These are phyloP conservation scores for Peromyscus maniculatus DNA, from an alignment of 2,113 vertebrate genomes.

Conservation along the genomic window DNA sequence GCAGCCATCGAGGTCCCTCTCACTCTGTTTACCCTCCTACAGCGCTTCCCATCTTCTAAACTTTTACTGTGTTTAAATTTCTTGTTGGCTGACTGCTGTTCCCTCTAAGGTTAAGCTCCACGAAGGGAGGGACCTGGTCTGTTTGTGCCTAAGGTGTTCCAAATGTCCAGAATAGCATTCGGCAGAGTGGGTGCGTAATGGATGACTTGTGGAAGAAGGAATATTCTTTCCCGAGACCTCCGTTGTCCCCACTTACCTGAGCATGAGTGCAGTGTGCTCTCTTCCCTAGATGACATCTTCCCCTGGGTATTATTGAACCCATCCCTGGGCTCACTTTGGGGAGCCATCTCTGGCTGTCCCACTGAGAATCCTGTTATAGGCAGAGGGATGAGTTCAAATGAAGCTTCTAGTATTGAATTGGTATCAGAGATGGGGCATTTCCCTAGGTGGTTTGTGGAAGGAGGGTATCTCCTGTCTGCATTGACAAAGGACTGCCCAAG, in stretches of 20 bases:
- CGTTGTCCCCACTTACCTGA: constrained; percentile 50
- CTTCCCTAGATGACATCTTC: constrained; percentile 55
- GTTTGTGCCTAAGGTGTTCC: background rate
- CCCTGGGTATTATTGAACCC: constrained; percentile 43
- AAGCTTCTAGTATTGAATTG: background rate
- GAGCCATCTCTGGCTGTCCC: constrained; percentile 71
- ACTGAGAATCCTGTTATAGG: constrained; percentile 71
- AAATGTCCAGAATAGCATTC: background rate
- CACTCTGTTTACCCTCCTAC: background rate
- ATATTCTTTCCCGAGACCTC: no score
- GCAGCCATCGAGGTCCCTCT: no score
- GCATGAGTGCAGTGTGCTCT: background rate
- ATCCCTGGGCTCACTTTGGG: constrained; percentile 69
- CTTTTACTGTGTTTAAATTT: background rate
- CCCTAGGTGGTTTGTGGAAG: background rate
- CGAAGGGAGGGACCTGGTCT: background rate
- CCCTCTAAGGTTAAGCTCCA: background rate
- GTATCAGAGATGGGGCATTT: background rate
- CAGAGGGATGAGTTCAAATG: background rate
- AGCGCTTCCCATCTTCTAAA: background rate
- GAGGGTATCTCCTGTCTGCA: background rate
- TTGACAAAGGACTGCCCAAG: background rate
- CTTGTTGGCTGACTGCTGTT: background rate
- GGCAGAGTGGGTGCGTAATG: background rate
- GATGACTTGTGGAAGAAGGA: background rate